Base-by-base conservation (phyloP, 2,113 vertebrate species). In the Hiodon tergisus region DNA sequence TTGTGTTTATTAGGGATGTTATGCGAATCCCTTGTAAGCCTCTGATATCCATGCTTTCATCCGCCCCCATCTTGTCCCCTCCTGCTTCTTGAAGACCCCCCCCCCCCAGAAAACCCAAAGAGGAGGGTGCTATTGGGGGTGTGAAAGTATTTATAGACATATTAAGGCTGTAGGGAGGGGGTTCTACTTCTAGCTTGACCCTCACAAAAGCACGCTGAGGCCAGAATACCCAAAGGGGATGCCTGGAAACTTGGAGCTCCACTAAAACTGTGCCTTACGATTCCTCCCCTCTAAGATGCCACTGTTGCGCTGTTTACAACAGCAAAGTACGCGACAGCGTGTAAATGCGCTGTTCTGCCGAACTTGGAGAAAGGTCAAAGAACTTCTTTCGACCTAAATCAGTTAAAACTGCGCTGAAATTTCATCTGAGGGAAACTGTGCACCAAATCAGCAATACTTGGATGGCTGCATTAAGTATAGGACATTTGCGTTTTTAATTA, bases 131-230 rank as follows among this genome's bases (percentile, higher is more conserved):
- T 82, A 88, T 84, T 84, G 77, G 70, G 81, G 59, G 77, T 80
- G 83, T 80, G 82, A 89, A 83, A 83, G 82, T 83, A 79, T 83
- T 80, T 83, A 78, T 79, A 79, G 74, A 78, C 77, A 78, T 63
- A 78, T 75, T 76, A 50, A 73, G 76, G 69, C 76, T 68, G 47
- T 14, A 14, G 67, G 67, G 67, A 48, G 67, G 78, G 81, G 78
- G 76, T 78, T 73, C 80, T 77, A 73, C 73, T 50, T 31, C 65
- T 65, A 66, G 53, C 71, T 31, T n/a, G n/a, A 50, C 52, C 57
- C 50, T 14, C 54, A 62, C 68, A 67, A 52, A 77, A 71, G 69
- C 59, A 77, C 67, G 69, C 74, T 79, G 53, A 61, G 3, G 17
- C 55, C 16, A 70, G 48, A 61, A 58, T 67, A 9, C 61, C 51